Evolutionary conservation across 2,797 vertebrate genomes (phyloP).

Genomic region (Mycteria americana): DNA sequence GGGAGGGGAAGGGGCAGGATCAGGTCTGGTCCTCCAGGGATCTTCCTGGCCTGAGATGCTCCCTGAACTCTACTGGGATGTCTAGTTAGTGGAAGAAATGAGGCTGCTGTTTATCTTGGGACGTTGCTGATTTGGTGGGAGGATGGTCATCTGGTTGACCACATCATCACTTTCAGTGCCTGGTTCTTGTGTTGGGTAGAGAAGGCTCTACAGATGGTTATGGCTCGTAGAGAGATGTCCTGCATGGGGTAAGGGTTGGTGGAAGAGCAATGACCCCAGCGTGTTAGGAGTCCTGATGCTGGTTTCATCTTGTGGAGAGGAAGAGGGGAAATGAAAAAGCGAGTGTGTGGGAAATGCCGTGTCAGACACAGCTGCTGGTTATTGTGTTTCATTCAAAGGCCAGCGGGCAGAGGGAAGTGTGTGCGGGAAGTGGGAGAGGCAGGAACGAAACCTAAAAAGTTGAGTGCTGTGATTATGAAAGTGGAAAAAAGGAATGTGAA

Average conservation of each 20-base stretch:
- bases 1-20: background rate
- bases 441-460: background rate
- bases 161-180: background rate
- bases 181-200: background rate
- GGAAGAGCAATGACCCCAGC: background rate
- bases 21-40: background rate
- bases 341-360: background rate
- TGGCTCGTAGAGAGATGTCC: background rate
- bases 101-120: background rate
- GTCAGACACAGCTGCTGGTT: background rate
- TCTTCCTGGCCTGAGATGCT: background rate
- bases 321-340: background rate
- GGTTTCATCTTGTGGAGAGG: background rate
- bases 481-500: background rate
- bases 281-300: background rate
- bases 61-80: background rate
- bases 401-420: background rate
- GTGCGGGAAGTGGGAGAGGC: constrained; percentile 32
- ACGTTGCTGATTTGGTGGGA: accelerated
- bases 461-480: background rate
- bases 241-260: background rate
- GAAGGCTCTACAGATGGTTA: background rate
- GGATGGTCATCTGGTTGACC: background rate
- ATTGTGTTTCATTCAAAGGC: background rate
- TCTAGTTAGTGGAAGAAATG: background rate